Conservation (phyloP, 2,888 invertebrate species). For the Dysmachus trigonus region DNA sequence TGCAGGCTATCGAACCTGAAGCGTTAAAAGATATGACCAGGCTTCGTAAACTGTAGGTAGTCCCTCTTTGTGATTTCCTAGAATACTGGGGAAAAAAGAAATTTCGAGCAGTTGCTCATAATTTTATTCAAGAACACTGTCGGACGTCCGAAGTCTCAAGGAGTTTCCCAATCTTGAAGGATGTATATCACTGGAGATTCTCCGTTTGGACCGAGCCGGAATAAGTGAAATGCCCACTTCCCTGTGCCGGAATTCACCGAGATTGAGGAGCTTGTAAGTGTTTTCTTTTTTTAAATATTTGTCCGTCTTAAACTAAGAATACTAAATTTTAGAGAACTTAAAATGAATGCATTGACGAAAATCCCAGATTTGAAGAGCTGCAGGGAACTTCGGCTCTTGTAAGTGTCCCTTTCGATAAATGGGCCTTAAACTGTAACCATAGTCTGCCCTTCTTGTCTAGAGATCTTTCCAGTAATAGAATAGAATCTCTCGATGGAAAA, state of each 20-base stretch:
- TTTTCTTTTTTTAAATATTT: not conserved
- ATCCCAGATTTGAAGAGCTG: constrained; percentile 83
- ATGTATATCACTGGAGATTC: constrained; percentile 78
- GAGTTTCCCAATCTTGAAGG: constrained; percentile 87
- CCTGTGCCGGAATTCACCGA: constrained; percentile 80
- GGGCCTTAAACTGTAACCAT: constrained; percentile 13
- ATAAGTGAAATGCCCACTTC: constrained; percentile 75
- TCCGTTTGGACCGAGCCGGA: constrained; percentile 85
- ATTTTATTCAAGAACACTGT: constrained; percentile 74
- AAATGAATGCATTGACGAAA: constrained; percentile 79
- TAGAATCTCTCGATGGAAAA: constrained; percentile 74
- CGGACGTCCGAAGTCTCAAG: constrained; percentile 82
- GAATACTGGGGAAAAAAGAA: constrained; percentile 53
- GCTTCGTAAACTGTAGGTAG: constrained; percentile 82
- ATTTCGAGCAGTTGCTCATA: constrained; percentile 55
- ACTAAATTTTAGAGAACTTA: constrained; percentile 73
- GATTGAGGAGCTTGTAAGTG: constrained; percentile 86
- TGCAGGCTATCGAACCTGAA: constrained; percentile 73
- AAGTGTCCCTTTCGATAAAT: constrained; percentile 57
- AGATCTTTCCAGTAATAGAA: constrained; percentile 86
- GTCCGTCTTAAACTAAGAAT: not conserved
- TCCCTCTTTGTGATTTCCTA: constrained; percentile 47
- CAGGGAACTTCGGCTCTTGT: constrained; percentile 84
- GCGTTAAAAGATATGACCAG: constrained; percentile 80
- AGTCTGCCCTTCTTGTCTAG: constrained; percentile 66